Conservation (phyloP, 2,113 vertebrate species). For the Bubalus kerabau region DNA sequence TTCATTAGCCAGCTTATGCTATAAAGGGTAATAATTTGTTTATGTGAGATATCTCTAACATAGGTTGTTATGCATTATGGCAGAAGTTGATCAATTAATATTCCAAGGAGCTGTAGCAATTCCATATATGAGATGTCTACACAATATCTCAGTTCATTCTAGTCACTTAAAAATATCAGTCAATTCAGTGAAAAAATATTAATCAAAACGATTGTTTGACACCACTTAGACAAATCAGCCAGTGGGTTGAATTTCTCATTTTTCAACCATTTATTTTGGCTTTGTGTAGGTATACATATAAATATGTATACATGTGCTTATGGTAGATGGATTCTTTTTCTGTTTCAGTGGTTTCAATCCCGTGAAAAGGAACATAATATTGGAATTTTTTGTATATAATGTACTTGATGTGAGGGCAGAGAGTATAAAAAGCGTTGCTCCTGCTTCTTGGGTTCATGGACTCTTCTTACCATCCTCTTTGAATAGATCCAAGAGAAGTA, state of each 20-base stretch:
- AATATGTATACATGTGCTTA: background rate
- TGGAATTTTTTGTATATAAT: background rate
- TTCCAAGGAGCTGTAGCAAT: background rate
- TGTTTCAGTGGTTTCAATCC: background rate
- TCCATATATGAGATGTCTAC: background rate
- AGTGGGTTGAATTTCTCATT: constrained; percentile 18
- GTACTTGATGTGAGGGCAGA: background rate
- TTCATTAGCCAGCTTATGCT: constrained; percentile 40
- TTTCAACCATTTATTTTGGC: constrained; percentile 36
- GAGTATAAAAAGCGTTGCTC: background rate
- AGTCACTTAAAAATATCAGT: constrained; percentile 30
- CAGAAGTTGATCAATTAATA: constrained; percentile 54
- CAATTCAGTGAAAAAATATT: constrained; percentile 47
- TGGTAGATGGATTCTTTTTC: background rate
- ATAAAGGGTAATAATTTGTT: constrained; percentile 53
- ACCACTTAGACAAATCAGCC: constrained; percentile 43
- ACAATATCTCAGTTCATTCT: constrained; percentile 18
- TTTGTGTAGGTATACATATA: background rate
- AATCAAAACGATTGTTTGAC: constrained; percentile 58
- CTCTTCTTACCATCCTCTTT: background rate
- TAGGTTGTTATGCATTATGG: constrained; percentile 25
- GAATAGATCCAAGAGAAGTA: background rate
- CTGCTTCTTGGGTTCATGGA: background rate
- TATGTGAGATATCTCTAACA: background rate
- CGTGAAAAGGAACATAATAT: background rate